Conservation (phyloP, 1,140 invertebrate genomes). For the Drosophila trapezifrons region DNA sequence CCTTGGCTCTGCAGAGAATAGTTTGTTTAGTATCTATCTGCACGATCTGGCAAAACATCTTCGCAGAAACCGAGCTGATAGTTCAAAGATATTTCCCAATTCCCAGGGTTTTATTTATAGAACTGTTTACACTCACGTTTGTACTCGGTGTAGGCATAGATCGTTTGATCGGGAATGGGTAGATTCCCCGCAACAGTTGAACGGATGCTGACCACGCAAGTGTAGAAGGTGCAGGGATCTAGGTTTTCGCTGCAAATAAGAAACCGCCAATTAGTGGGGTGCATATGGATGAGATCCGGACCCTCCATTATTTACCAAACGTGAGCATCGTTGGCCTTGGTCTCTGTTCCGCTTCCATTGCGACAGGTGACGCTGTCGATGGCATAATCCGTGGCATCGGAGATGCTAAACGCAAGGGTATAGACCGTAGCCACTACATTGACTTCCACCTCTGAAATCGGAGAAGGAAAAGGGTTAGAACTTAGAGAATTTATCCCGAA, state of each 20-base stretch:
- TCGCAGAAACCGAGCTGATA: not conserved
- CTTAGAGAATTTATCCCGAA: not conserved
- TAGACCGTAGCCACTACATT: slow-evolving; percentile 43
- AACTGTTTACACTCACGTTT: slow-evolving; percentile 43
- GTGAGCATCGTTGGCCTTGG: slow-evolving; percentile 35
- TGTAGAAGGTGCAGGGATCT: slow-evolving; percentile 66
- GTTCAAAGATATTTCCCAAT: not conserved
- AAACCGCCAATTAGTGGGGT: too few species aligned
- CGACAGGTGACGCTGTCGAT: slow-evolving; percentile 57
- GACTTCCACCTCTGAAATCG: slow-evolving; percentile 35
- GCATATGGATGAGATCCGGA: not conserved
- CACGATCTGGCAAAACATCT: too few species aligned
- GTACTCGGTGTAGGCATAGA: slow-evolving; percentile 60
- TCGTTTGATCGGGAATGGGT: slow-evolving; percentile 24
- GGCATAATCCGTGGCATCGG: slow-evolving; percentile 41
- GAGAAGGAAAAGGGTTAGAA: not conserved
- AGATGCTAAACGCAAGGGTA: slow-evolving; percentile 53
- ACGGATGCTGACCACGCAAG: slow-evolving; percentile 39
- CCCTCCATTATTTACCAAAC: slow-evolving; percentile 43
- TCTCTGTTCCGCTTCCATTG: slow-evolving; percentile 14
- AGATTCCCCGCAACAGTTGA: slow-evolving; percentile 8
- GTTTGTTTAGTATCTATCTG: too few species aligned
- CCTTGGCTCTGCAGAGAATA: slow-evolving; percentile 35
- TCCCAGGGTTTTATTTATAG: not conserved
- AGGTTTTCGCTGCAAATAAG: slow-evolving; percentile 50